A percentile compares a stretch with the other conserved stretches of the same genome.
phyloP scores from a whole-genome alignment of 2,797 vertebrate genomes.

The Taeniopygia guttata region DNA sequence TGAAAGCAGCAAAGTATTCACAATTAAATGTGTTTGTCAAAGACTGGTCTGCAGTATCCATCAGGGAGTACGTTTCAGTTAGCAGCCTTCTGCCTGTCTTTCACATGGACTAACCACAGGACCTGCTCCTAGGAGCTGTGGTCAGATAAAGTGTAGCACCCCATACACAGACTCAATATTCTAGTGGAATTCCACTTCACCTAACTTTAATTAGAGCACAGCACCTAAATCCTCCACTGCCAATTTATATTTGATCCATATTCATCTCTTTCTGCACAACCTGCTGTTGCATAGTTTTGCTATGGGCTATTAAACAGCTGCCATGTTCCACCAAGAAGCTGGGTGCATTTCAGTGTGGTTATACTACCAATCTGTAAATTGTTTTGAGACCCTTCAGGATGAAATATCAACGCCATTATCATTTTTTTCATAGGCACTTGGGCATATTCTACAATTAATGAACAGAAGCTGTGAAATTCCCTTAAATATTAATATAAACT shows the following conservation, averaged over 20 bases:
- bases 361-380: conserved; percentile 43
- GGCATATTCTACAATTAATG: conserved; percentile 57
- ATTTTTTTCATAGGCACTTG: conserved; percentile 50
- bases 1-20: background rate
- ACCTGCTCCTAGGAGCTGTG: background rate
- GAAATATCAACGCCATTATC: conserved; percentile 58
- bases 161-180: background rate
- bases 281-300: conserved; percentile 53
- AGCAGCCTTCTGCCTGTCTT: background rate
- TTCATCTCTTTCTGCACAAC: conserved; percentile 27
- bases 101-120: background rate
- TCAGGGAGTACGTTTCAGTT: background rate
- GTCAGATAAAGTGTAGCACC: background rate
- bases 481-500: conserved; percentile 54
- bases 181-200: background rate
- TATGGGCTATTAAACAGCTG: conserved; percentile 66
- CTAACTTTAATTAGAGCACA: conserved; percentile 21
- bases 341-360: conserved; percentile 17
- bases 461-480: conserved; percentile 55
- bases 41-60: background rate
- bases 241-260: conserved; percentile 59
- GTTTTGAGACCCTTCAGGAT: conserved; percentile 59
- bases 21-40: background rate
- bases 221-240: conserved; percentile 37
- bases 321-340: conserved; percentile 51